phyloP scores from a whole-genome alignment of 1,140 invertebrate genomes.

The Zophobas atratus region DNA sequence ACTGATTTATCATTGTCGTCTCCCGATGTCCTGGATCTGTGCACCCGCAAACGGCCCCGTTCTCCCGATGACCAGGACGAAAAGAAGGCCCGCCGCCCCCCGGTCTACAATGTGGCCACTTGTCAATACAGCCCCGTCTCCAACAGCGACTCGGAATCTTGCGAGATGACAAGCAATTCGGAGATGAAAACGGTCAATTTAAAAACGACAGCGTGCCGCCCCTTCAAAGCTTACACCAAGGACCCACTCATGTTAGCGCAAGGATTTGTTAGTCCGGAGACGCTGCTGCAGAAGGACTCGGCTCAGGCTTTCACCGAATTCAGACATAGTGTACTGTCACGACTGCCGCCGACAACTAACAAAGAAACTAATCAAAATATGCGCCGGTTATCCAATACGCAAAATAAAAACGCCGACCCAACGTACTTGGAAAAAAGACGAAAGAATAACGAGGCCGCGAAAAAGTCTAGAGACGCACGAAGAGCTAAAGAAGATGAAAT shows the following conservation, averaged over 20 bases:
- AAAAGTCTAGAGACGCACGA: slow-evolving; percentile 91
- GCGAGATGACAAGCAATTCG: slow-evolving; percentile 28
- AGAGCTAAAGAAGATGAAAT: slow-evolving; percentile 94
- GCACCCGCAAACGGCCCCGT: slow-evolving; percentile 44
- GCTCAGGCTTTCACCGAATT: slow-evolving; percentile 79
- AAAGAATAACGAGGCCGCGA: slow-evolving; percentile 97
- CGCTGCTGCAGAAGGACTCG: slow-evolving; percentile 70
- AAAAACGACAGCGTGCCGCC: slow-evolving; percentile 69
- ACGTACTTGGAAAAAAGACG: slow-evolving; percentile 90
- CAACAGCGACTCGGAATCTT: slow-evolving; percentile 48
- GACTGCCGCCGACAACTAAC: slow-evolving; percentile 73
- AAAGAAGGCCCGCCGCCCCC: not conserved
- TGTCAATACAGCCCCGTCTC: slow-evolving; percentile 39
- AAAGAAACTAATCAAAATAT: slow-evolving; percentile 78
- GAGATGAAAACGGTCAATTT: not conserved
- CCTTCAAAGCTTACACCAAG: slow-evolving; percentile 82
- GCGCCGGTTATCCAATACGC: slow-evolving; percentile 68
- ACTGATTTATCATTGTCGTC: not conserved
- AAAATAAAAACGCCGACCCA: slow-evolving; percentile 72
- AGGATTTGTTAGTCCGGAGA: slow-evolving; percentile 68
- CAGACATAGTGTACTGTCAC: slow-evolving; percentile 75
- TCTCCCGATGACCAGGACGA: slow-evolving; percentile 19
- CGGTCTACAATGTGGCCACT: slow-evolving; percentile 2
- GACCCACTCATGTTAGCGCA: slow-evolving; percentile 75
- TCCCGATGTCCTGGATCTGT: slow-evolving; percentile 51